Evolutionary conservation across 2,113 vertebrate genomes (phyloP).

Genomic region (Ailurus styani): DNA sequence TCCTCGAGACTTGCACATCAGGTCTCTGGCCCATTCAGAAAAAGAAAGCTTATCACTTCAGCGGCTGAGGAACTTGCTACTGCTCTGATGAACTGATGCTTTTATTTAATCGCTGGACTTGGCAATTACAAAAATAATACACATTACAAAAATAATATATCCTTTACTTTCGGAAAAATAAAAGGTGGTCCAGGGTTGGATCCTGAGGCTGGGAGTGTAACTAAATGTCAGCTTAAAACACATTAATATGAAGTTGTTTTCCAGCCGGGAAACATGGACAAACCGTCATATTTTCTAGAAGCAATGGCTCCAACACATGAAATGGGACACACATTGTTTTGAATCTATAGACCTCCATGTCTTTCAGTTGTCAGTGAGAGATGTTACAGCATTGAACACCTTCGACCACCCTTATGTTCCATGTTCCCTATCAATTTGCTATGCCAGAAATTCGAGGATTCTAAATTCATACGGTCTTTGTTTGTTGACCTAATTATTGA

Average conservation of each 20-base stretch:
- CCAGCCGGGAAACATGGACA: slow-evolving; percentile 28
- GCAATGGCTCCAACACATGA: not conserved
- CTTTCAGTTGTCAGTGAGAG: not conserved
- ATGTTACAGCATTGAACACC: not conserved
- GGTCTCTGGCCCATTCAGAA: slow-evolving; percentile 2
- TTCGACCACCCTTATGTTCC: not conserved
- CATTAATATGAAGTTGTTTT: slow-evolving; percentile 42
- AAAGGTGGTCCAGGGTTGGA: slow-evolving; percentile 33
- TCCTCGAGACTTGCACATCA: not conserved
- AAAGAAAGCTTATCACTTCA: slow-evolving; percentile 10
- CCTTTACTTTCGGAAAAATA: slow-evolving; percentile 55
- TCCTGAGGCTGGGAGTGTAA: not conserved
- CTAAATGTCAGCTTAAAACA: slow-evolving; percentile 42
- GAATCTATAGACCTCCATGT: not conserved
- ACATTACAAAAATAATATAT: not conserved
- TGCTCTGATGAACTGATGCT: not conserved
- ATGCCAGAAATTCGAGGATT: slow-evolving; percentile 49
- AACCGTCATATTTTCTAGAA: not conserved
- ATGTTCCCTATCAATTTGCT: not conserved
- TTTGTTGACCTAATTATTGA: slow-evolving; percentile 48
- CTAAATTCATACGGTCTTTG: slow-evolving; percentile 42
- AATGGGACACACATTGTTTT: not conserved
- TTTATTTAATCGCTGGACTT: slow-evolving; percentile 17
- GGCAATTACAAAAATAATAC: not conserved
- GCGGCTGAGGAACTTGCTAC: not conserved